Conservation (phyloP, 2,888 invertebrate species). For the Lamellibrachia satsuma region DNA sequence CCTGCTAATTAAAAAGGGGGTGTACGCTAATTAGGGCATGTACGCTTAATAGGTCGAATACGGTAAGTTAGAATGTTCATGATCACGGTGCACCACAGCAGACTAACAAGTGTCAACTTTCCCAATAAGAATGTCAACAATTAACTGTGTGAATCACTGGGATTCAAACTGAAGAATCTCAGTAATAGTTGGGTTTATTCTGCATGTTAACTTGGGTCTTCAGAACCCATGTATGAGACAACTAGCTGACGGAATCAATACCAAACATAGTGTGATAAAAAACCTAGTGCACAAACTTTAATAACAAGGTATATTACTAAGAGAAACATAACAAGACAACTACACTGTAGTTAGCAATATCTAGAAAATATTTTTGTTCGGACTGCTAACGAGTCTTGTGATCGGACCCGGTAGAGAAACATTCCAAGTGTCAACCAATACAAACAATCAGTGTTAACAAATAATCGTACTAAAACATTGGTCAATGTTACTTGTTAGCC, state of each 20-base stretch:
- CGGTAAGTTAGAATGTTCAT: too few species aligned
- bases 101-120: not conserved
- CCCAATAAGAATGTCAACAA: not conserved
- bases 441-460: not conserved
- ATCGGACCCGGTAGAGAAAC: not conserved
- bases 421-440: not conserved
- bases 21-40: too few species aligned
- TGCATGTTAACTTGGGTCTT: not conserved
- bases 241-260: not conserved
- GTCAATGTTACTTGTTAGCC: not conserved
- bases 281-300: not conserved
- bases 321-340: not conserved
- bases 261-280: slow-evolving; percentile 12
- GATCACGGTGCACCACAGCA: not conserved
- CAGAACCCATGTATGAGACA: not conserved
- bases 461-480: not conserved
- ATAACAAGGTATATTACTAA: not conserved
- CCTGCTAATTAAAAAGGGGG: too few species aligned
- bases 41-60: too few species aligned
- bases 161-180: not conserved
- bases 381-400: not conserved
- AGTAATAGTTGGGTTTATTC: not conserved
- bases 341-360: not conserved
- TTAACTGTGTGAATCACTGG: not conserved
- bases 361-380: not conserved